These are phyloP conservation scores for Puffinus mauretanicus DNA, from an alignment of 2,113 vertebrate genomes.

Conservation along the genomic window DNA sequence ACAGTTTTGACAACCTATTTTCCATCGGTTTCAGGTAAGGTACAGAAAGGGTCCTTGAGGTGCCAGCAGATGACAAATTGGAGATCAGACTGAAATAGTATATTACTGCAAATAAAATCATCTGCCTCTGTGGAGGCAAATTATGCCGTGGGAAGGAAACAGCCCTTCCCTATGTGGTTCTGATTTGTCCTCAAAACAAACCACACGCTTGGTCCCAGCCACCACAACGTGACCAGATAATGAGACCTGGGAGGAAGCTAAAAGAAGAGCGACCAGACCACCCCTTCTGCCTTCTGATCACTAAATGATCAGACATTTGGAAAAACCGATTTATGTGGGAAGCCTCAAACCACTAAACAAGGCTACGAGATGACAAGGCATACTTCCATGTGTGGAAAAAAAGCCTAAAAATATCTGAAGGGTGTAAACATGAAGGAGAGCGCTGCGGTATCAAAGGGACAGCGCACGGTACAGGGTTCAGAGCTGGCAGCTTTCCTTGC, in stretches of 20 bases:
- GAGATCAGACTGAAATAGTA: neutral
- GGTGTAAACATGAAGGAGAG: conserved; percentile 57
- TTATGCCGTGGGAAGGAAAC: neutral
- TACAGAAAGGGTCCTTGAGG: neutral
- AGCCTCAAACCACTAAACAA: neutral
- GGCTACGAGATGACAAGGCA: conserved; percentile 2
- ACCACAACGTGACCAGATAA: neutral
- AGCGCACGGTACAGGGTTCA: neutral
- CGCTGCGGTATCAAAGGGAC: conserved; percentile 33
- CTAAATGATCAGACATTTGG: conserved; percentile 8
- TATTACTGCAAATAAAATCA: neutral
- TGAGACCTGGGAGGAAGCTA: neutral
- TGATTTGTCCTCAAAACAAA: neutral
- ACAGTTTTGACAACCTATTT: neutral
- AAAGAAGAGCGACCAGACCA: neutral
- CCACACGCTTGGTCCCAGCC: neutral
- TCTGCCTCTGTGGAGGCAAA: neutral
- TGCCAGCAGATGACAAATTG: neutral
- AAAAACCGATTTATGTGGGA: conserved; percentile 49
- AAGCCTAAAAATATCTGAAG: conserved; percentile 57
- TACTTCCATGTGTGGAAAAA: neutral
- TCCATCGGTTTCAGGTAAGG: neutral
- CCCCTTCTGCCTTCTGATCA: conserved; percentile 21
- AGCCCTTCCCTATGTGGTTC: neutral
- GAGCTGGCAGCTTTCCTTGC: neutral